These are phyloP conservation scores for Schrankia costaestrigalis DNA, from an alignment of 2,888 invertebrate species.

Conservation along the genomic window DNA sequence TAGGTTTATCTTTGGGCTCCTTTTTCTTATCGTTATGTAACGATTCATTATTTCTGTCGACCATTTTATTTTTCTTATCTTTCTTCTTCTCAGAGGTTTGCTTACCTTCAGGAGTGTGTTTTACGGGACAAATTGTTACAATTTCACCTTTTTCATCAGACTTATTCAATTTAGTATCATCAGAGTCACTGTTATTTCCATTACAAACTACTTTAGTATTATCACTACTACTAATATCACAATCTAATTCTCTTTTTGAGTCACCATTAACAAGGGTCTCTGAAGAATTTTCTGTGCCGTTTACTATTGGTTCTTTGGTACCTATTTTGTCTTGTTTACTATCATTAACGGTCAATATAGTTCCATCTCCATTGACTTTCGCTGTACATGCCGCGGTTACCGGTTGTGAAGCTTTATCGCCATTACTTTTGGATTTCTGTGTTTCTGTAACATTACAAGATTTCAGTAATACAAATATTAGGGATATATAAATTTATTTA, in stretches of 20 bases:
- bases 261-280: slow-evolving; percentile 65
- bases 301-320: slow-evolving; percentile 74
- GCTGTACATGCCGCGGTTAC: slow-evolving; percentile 46
- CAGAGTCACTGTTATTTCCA: slow-evolving; percentile 68
- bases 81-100: slow-evolving; percentile 58
- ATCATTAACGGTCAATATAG: slow-evolving; percentile 49
- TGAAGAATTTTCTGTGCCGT: slow-evolving; percentile 57
- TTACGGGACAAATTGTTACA: slow-evolving; percentile 41
- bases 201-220: slow-evolving; percentile 75
- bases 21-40: slow-evolving; percentile 63
- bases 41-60: slow-evolving; percentile 51
- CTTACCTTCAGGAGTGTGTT: slow-evolving; percentile 47
- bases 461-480: neutral
- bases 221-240: slow-evolving; percentile 79
- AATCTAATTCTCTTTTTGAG: slow-evolving; percentile 68
- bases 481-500: neutral
- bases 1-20: slow-evolving; percentile 33
- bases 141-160: slow-evolving; percentile 56
- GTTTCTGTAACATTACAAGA: slow-evolving; percentile 56
- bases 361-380: slow-evolving; percentile 61
- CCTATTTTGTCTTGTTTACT: slow-evolving; percentile 55
- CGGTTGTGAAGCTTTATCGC: slow-evolving; percentile 53
- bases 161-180: slow-evolving; percentile 64
- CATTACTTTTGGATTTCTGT: slow-evolving; percentile 54
- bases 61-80: slow-evolving; percentile 54